A percentile compares a stretch with the other conserved stretches of the same genome.
Evolutionary conservation across 2,797 vertebrate genomes (phyloP).

Genomic region (Rhynchonycteris naso): DNA sequence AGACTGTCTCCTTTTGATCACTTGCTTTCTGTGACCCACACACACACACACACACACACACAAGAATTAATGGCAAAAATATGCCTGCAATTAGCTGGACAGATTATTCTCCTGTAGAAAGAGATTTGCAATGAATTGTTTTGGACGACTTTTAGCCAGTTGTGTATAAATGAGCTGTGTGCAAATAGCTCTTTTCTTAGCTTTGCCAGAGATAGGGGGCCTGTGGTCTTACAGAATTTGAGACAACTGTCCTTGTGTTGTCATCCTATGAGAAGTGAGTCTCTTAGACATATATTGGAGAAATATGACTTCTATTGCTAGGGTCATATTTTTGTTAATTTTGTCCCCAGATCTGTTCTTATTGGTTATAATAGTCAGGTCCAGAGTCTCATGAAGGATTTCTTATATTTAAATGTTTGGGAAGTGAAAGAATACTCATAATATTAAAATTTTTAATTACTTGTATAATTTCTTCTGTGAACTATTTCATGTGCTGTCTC

Average conservation of each 20-base stretch:
- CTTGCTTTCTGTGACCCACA: not conserved
- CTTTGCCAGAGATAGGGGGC: not conserved
- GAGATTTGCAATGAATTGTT: constrained; percentile 12
- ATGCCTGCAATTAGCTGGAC: not conserved
- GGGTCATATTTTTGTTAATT: not conserved
- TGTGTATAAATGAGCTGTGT: not conserved
- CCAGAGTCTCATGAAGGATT: not conserved
- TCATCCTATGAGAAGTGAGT: not conserved
- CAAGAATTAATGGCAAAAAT: constrained; percentile 5
- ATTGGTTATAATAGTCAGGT: not conserved
- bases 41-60: too few relatives aligned
- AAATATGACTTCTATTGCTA: not conserved
- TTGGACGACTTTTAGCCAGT: not conserved
- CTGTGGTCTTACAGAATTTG: not conserved
- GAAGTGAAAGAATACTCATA: constrained; percentile 8
- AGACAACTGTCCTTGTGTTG: not conserved
- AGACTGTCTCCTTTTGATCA: not conserved
- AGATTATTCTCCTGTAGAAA: constrained; percentile 26
- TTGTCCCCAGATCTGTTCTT: constrained; percentile 42
- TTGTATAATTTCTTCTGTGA: constrained; percentile 2
- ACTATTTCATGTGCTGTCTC: not conserved
- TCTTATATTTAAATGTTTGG: not conserved
- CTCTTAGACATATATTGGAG: not conserved
- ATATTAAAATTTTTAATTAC: constrained; percentile 10
- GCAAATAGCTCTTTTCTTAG: not conserved